Evolutionary conservation across 2,113 vertebrate genomes (phyloP), one percentile per base, ranked within the genome.

Genomic region (Silurus meridionalis): DNA sequence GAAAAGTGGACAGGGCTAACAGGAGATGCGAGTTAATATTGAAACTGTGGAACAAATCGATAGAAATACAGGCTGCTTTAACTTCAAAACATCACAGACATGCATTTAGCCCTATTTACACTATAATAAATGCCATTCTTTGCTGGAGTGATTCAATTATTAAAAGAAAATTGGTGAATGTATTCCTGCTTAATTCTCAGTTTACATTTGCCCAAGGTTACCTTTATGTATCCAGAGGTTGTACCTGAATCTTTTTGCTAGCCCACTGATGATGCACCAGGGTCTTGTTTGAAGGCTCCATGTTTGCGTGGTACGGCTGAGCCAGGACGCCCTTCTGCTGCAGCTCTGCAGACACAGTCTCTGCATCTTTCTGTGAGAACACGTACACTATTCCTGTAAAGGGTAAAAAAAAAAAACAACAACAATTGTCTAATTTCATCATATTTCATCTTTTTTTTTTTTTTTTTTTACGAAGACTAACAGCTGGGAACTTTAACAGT

Each of bases 321-420:
- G 97, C 96, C 52, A 89, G 89, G 86, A 99, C 94, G 71, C 95
- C 96, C 63, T 92, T 75, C 85, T 96, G 96, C 92, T 96, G 96
- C 82, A 99, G 94, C 80, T 93, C 96, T 80, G 94, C 37, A 0
- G 97, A 95, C 83, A 99, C 93, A 8, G 93, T 91, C 87, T 99
- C 98, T 23, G 97, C 96, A 84, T 99, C 98, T 91, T 99, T 99
- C 93, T 99, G 98, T 88, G 98, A 99, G 92, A 99, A 97, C 48
- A 98, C 99, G 53, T 99, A 99, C 83, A 99, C 93, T 55, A 99
- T 99, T 77, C 98, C 98, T 99, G 92, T 58, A 55, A 0, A 8
- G 28, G 23, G 63, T 23, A 5, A 89, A 74, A 82, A 23, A 46
- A 2, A 50, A 2, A 28, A n/a, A 57, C 80, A n/a, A n/a, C 23